Evolutionary conservation across 2,888 invertebrate genomes (phyloP), one percentile per base, ranked within the genome.

Genomic region (Formica aserva): DNA sequence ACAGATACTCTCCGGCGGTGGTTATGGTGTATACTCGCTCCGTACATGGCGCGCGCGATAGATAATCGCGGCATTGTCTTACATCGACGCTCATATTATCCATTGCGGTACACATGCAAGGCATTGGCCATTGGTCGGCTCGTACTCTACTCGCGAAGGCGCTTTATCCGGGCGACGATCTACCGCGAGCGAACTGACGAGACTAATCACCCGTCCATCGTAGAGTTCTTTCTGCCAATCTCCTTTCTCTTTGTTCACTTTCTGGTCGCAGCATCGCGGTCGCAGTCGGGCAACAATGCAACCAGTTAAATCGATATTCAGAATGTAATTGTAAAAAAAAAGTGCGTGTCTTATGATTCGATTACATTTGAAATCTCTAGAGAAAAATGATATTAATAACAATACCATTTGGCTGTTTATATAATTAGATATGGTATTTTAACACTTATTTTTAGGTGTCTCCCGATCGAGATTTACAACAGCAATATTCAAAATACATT

Each of bases 51-150:
- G 90, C 76, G 84, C 87, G 85, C 48, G 89, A 91, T 92, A 92
- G 93, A 93, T 94, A 93, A 93, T 93, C 92, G 91, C 71, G 89
- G 92, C 90, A 93, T 93, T 93, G 93, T 93, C 92, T 93, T 91
- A 92, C 91, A 90, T 90, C 88, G 90, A 92, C 89, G 90, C 88
- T 89, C 85, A 88, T 82, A 88, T 89, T 88, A 86, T 90, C 85
- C 88, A 11, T 11, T 83, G 82, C 72, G 15, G 48, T 62, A 67
- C 60, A 57, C 72, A 63, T 45, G 29, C 57, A 52, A 88, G 67
- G 78, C 86, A 82, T 84, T 88, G 82, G 90, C 85, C 88, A 88
- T 88, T 63, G 74, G 55, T 52, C 57, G n/a, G 29, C 75, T 77
- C 69, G 80, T 82, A 72, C 48, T 22, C 29, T 52, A 67, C 72